Percentiles rank a stretch among this genome's conserved stretches.
These are phyloP conservation scores for Morpho achilles DNA, from an alignment of 2,888 invertebrate genomes.

Conservation along the genomic window DNA sequence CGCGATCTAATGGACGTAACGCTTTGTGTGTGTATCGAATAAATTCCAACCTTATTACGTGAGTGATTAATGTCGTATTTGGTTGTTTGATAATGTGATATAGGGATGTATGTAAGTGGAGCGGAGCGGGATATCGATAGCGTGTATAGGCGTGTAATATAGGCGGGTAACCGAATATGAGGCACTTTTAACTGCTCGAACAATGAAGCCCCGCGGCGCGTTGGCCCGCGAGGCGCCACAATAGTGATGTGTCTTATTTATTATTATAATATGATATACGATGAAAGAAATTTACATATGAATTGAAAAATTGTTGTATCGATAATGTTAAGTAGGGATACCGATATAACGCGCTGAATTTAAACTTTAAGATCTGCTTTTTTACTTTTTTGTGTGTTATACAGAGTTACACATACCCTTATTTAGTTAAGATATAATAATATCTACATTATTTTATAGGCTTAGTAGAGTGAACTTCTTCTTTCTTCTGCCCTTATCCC, in stretches of 20 bases:
- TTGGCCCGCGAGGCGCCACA: constrained; percentile 63
- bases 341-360: background rate
- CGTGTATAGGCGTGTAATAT: constrained; percentile 61
- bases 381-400: no score
- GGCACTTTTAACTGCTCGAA: constrained; percentile 67
- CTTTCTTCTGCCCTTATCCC: no score
- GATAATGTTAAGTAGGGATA: background rate
- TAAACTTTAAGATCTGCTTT: no score
- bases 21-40: constrained; percentile 9
- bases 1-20: constrained; percentile 31
- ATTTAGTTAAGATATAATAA: no score
- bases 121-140: constrained; percentile 55
- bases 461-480: no score
- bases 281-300: background rate
- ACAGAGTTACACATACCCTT: no score
- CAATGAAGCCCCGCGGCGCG: constrained; percentile 68
- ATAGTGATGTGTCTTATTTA: constrained; percentile 39
- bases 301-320: no score
- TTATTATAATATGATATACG: background rate
- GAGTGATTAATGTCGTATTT: constrained; percentile 29
- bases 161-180: constrained; percentile 74
- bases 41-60: constrained; percentile 31
- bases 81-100: constrained; percentile 22
- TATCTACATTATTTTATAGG: no score
- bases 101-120: constrained; percentile 39